Conservation (phyloP, 2,797 vertebrate genomes). For the Cirrhinus molitorella region DNA sequence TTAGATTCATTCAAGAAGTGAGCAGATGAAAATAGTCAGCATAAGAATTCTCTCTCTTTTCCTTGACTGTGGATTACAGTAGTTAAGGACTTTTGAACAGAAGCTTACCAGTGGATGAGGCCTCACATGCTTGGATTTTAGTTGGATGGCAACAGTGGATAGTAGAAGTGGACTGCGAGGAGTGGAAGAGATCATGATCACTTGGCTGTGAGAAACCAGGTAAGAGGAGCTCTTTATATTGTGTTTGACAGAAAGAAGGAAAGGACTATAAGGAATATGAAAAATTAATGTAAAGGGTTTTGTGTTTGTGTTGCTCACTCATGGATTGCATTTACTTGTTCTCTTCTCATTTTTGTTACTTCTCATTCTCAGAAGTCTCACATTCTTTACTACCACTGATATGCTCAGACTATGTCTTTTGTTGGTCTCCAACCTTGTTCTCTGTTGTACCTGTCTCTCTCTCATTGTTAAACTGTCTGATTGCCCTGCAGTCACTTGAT, state of each 20-base stretch:
- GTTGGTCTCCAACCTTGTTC: not conserved
- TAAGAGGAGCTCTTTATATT: constrained; percentile 38
- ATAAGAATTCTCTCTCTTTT: not conserved
- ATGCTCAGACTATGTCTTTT: not conserved
- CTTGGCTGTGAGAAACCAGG: constrained; percentile 40
- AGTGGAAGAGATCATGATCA: constrained; percentile 47
- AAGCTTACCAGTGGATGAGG: constrained; percentile 4
- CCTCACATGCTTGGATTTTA: constrained; percentile 36
- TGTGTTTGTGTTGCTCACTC: not conserved
- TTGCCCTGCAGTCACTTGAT: constrained; percentile 1
- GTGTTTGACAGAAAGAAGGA: not conserved
- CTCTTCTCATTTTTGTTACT: not conserved
- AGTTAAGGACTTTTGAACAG: not conserved
- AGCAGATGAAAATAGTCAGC: constrained; percentile 4
- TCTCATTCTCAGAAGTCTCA: not conserved
- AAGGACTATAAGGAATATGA: not conserved
- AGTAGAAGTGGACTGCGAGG: constrained; percentile 26
- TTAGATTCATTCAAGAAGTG: constrained; percentile 45
- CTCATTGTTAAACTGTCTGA: constrained; percentile 5
- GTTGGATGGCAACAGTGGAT: not conserved
- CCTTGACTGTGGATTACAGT: not conserved
- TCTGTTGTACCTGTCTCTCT: not conserved
- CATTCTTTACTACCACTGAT: not conserved
- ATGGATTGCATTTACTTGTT: not conserved
- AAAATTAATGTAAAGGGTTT: not conserved